These are phyloP conservation scores for Sebastes trivittatus DNA, from an alignment of 2,797 vertebrate species.

Conservation along the genomic window DNA sequence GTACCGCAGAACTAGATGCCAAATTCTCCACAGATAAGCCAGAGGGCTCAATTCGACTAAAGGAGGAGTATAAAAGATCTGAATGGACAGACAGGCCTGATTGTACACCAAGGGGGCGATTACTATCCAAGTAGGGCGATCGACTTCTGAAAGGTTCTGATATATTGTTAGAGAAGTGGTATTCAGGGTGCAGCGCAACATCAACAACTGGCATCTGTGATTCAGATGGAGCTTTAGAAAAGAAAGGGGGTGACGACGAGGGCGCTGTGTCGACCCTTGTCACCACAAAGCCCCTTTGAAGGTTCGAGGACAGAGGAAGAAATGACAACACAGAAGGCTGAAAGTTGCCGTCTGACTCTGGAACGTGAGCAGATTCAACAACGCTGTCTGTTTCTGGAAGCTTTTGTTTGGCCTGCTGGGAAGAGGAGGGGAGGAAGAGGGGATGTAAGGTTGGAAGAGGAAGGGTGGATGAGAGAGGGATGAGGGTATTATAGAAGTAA, in stretches of 20 bases:
- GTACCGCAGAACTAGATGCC: neutral
- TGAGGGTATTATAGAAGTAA: neutral
- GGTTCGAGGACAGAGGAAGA: constrained; percentile 14
- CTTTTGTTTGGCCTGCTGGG: neutral
- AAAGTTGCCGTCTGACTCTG: constrained; percentile 17
- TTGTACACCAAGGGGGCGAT: constrained; percentile 2
- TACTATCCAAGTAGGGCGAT: neutral
- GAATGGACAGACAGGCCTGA: neutral
- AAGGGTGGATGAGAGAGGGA: neutral
- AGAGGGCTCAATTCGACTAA: constrained; percentile 8
- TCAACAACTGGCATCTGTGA: constrained; percentile 29
- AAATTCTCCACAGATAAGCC: neutral
- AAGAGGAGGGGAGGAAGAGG: neutral
- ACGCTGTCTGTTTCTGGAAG: constrained; percentile 1
- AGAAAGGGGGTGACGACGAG: neutral
- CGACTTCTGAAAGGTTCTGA: neutral
- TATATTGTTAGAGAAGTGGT: neutral
- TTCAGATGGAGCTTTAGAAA: neutral
- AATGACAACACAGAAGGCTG: constrained; percentile 26
- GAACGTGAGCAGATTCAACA: constrained; percentile 34
- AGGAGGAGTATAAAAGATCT: neutral
- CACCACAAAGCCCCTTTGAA: constrained; percentile 53
- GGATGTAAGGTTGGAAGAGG: neutral
- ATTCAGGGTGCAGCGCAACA: constrained; percentile 16
- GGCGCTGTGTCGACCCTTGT: constrained; percentile 20